Evolutionary conservation across 2,797 vertebrate species (phyloP).

Genomic region (Scarus forsteni): DNA sequence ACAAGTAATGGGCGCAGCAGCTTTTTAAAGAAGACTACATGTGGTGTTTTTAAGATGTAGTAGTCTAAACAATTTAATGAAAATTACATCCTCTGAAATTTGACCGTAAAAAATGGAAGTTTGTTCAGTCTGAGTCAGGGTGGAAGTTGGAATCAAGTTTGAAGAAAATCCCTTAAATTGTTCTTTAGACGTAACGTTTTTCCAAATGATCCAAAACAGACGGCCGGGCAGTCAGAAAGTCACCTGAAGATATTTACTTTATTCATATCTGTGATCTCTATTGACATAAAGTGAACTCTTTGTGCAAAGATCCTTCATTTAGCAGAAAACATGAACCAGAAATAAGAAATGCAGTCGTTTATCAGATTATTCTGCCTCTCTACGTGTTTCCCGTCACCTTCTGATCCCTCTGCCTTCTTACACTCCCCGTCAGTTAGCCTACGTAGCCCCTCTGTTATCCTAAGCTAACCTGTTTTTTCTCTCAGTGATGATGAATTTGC

Average conservation of each 20-base stretch:
- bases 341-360: slow-evolving; percentile 50
- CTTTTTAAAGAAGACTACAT: too few species aligned
- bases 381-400: slow-evolving; percentile 54
- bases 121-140: too few species aligned
- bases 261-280: too few species aligned
- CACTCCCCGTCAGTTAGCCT: slow-evolving; percentile 56
- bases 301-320: slow-evolving; percentile 37
- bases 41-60: too few species aligned
- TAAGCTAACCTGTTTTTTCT: slow-evolving; percentile 42
- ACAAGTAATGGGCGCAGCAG: too few species aligned
- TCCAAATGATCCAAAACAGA: neutral
- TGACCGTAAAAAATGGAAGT: too few species aligned
- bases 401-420: slow-evolving; percentile 56
- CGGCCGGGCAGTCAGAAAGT: neutral
- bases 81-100: too few species aligned
- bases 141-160: too few species aligned
- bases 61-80: too few species aligned
- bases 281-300: neutral
- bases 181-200: too few species aligned
- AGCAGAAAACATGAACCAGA: slow-evolving; percentile 19
- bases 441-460: slow-evolving; percentile 29
- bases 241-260: neutral
- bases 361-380: slow-evolving; percentile 49
- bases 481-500: slow-evolving; percentile 54
- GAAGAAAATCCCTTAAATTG: too few species aligned